phyloP scores from a whole-genome alignment of 2,888 invertebrate genomes.

The Acronicta alni region DNA sequence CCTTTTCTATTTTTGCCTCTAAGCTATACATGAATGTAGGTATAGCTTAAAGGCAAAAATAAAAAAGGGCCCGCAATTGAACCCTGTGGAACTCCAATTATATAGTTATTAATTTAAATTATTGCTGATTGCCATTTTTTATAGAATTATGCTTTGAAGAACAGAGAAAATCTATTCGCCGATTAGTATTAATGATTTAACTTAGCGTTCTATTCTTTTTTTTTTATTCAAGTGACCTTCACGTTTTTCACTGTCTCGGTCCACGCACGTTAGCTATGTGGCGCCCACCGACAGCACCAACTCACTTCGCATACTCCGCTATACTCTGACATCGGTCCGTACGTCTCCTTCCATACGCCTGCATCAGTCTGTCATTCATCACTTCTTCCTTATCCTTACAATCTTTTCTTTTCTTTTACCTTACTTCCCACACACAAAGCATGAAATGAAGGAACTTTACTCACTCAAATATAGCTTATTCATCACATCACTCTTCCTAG shows the following conservation, averaged over 20 bases:
- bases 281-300: conserved; percentile 34
- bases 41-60: too few species aligned
- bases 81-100: background rate
- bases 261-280: conserved; percentile 36
- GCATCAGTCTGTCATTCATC: background rate
- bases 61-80: background rate
- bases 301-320: conserved; percentile 13
- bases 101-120: too few species aligned
- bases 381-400: background rate
- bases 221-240: conserved; percentile 59
- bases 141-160: too few species aligned
- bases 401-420: background rate
- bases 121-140: too few species aligned
- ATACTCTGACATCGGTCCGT: conserved; percentile 1
- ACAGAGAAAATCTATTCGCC: background rate
- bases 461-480: background rate
- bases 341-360: background rate
- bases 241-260: conserved; percentile 69
- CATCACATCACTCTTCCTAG: conserved; percentile 1
- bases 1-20: too few species aligned
- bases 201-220: conserved; percentile 14
- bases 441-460: background rate
- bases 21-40: too few species aligned
- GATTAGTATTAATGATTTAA: conserved; percentile 9
- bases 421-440: background rate